A percentile compares a stretch with the other conserved stretches of the same genome.
These are phyloP conservation scores for Achatina immaculata DNA, from an alignment of 1,140 invertebrate genomes.

Conservation along the genomic window DNA sequence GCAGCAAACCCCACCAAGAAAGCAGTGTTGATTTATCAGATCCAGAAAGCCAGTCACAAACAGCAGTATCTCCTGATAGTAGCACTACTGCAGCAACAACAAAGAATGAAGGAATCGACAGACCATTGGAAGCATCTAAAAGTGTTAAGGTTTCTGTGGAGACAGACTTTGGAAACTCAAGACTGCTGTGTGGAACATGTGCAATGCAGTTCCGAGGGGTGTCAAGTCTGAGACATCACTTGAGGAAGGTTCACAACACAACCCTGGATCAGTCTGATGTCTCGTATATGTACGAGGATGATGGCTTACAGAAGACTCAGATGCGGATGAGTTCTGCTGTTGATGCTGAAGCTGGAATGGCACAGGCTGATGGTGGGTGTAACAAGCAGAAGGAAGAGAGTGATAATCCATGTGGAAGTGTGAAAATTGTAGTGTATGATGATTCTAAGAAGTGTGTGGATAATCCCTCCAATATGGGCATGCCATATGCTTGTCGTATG, in stretches of 20 bases:
- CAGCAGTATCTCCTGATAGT: neutral
- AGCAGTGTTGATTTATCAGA: neutral
- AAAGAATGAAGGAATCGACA: neutral
- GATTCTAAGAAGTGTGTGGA: neutral
- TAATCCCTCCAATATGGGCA: neutral
- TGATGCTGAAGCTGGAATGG: neutral
- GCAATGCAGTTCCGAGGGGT: constrained; percentile 20
- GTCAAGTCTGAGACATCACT: constrained; percentile 13
- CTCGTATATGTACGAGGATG: constrained; percentile 16
- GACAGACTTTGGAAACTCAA: constrained; percentile 6
- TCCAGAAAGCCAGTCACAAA: neutral
- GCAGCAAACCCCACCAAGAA: neutral
- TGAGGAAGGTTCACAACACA: constrained; percentile 24
- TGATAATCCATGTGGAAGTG: neutral
- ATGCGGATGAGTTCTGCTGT: neutral
- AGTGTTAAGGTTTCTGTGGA: neutral
- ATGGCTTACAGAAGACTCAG: neutral
- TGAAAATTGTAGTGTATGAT: constrained; percentile 17
- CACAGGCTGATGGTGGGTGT: neutral
- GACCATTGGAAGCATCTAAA: neutral
- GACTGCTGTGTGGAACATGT: constrained; percentile 29
- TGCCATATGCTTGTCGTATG: constrained; percentile 12
- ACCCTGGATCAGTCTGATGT: constrained; percentile 21
- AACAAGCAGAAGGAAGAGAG: neutral
- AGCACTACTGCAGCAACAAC: neutral